Percentiles rank a stretch among this genome's conserved stretches.
Conservation (phyloP, 2,113 vertebrate species). For the Manacus vitellinus region DNA sequence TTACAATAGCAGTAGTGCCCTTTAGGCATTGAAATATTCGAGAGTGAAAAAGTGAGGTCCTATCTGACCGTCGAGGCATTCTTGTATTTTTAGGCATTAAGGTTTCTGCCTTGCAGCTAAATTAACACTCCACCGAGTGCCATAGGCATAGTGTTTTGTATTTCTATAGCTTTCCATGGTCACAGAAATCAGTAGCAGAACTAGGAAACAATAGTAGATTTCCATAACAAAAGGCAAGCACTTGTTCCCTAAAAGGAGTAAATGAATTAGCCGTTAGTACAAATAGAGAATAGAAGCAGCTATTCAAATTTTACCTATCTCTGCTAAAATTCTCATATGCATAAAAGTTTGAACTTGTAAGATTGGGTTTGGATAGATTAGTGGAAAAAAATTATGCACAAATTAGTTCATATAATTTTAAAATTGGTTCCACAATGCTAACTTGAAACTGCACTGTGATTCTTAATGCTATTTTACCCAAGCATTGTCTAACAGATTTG, state of each 20-base stretch:
- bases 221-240: conserved; percentile 28
- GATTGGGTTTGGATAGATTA: neutral
- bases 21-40: neutral
- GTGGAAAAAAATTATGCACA: neutral
- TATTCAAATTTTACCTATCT: neutral
- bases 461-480: neutral
- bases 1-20: neutral
- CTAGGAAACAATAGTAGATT: conserved; percentile 42
- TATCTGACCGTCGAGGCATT: neutral
- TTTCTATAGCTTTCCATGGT: conserved; percentile 31
- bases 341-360: neutral
- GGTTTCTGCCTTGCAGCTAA: neutral
- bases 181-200: conserved; percentile 12
- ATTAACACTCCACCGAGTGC: neutral
- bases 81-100: neutral
- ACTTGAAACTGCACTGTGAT: neutral
- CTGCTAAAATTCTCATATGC: neutral
- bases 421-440: neutral
- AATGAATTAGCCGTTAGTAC: conserved; percentile 5
- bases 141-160: neutral
- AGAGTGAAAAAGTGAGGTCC: neutral
- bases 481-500: neutral
- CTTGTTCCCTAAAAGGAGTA: neutral
- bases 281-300: neutral
- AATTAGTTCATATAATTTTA: neutral